phyloP scores from a whole-genome alignment of 1,140 invertebrate genomes.

The Ditylenchus dipsaci region DNA sequence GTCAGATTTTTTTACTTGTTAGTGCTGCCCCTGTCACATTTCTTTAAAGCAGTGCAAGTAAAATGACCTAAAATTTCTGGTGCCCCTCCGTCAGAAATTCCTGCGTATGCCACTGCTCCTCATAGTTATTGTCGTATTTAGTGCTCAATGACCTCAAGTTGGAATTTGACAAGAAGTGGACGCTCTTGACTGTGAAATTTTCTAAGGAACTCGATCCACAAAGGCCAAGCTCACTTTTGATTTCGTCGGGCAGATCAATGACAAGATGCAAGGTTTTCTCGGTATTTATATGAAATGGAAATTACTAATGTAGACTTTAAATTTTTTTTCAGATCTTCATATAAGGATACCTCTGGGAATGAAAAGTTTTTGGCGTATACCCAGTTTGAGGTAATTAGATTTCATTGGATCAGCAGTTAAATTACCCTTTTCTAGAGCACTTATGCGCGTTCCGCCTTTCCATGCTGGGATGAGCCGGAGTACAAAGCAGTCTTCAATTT shows the following conservation, averaged over 20 bases:
- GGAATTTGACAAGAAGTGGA: slow-evolving; percentile 22
- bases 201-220: slow-evolving; percentile 23
- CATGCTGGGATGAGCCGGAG: slow-evolving; percentile 89
- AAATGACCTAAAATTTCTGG: too few relatives aligned
- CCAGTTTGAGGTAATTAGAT: slow-evolving; percentile 31
- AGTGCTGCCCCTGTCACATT: too few relatives aligned
- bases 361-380: slow-evolving; percentile 21
- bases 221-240: slow-evolving; percentile 10
- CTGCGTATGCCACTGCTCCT: too few relatives aligned
- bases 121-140: too few relatives aligned
- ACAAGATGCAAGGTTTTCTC: slow-evolving; percentile 27
- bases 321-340: slow-evolving; percentile 22
- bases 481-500: slow-evolving; percentile 79
- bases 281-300: too few relatives aligned
- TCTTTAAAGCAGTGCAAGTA: too few relatives aligned
- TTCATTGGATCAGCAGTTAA: too few relatives aligned
- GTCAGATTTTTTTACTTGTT: too few relatives aligned
- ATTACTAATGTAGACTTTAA: background rate
- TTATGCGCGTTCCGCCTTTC: slow-evolving; percentile 80
- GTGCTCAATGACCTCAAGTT: slow-evolving; percentile 13
- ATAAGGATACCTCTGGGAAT: slow-evolving; percentile 24
- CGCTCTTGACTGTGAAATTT: slow-evolving; percentile 9
- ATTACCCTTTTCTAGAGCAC: slow-evolving; percentile 44
- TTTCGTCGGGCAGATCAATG: slow-evolving; percentile 5
- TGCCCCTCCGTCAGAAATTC: too few relatives aligned